Conservation (phyloP, 1,140 invertebrate species). For the Drosophila kanapiae region DNA sequence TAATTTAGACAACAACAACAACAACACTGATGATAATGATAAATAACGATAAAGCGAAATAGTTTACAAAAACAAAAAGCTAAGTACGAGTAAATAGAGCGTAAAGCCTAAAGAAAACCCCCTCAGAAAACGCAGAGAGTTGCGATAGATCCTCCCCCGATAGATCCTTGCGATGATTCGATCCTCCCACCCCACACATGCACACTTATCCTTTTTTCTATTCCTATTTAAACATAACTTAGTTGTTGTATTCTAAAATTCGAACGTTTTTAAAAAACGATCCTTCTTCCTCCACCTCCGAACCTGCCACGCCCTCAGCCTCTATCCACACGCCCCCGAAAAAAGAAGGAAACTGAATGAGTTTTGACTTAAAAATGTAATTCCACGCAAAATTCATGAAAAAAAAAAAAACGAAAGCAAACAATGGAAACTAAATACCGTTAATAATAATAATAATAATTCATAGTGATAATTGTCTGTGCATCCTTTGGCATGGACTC, state of each 20-base stretch:
- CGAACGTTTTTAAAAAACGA: constrained; percentile 76
- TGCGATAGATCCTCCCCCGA: constrained; percentile 51
- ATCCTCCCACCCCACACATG: constrained; percentile 4
- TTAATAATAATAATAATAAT: constrained; percentile 69
- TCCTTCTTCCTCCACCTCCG: constrained; percentile 24
- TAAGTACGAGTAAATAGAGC: constrained; percentile 58
- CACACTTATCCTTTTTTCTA: constrained; percentile 18
- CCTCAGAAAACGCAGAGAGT: constrained; percentile 25
- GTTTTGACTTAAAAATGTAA: constrained; percentile 83
- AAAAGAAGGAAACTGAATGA: constrained; percentile 60
- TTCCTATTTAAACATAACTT: constrained; percentile 52
- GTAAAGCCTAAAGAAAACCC: constrained; percentile 39
- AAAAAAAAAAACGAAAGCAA: constrained; percentile 41
- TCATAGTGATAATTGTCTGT: constrained; percentile 69
- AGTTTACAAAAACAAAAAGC: constrained; percentile 51
- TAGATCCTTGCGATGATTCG: neutral
- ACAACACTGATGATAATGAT: constrained; percentile 74
- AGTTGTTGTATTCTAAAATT: constrained; percentile 71
- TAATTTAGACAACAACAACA: constrained; percentile 81
- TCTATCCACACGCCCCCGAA: constrained; percentile 20
- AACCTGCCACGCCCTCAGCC: constrained; percentile 20
- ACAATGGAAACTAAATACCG: constrained; percentile 52
- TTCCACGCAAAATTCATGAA: constrained; percentile 75
- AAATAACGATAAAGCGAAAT: constrained; percentile 77
- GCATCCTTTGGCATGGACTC: constrained; percentile 60